Conservation (phyloP, 2,888 invertebrate species). For the Tachina fera region DNA sequence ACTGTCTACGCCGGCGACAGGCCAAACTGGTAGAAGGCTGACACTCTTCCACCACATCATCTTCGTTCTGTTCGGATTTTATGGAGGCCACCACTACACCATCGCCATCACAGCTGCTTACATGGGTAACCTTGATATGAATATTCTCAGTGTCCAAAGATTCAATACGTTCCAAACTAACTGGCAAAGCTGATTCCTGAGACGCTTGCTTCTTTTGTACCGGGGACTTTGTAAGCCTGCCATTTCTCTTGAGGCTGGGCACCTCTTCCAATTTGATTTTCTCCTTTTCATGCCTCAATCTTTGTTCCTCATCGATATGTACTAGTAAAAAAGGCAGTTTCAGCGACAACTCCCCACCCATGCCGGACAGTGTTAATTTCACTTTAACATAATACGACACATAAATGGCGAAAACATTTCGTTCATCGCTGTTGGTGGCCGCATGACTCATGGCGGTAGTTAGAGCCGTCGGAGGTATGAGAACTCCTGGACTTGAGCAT, state of each 20-base stretch:
- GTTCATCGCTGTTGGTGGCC: conserved; percentile 86
- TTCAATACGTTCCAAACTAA: conserved; percentile 77
- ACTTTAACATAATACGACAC: conserved; percentile 96
- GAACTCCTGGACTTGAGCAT: conserved; percentile 74
- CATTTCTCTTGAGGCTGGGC: conserved; percentile 74
- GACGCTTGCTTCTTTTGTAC: background rate
- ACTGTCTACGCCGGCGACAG: conserved; percentile 74
- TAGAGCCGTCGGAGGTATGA: conserved; percentile 70
- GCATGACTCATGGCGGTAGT: conserved; percentile 73
- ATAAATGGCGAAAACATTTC: conserved; percentile 95
- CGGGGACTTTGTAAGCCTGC: conserved; percentile 57
- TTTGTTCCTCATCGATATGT: conserved; percentile 83
- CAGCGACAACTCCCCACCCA: conserved; percentile 91
- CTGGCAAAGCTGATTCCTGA: conserved; percentile 33
- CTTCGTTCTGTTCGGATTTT: conserved; percentile 14
- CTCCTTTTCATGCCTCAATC: conserved; percentile 57
- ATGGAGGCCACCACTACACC: conserved; percentile 1
- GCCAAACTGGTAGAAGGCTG: conserved; percentile 42
- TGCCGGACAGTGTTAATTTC: conserved; percentile 90
- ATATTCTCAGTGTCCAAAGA: conserved; percentile 76
- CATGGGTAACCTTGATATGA: conserved; percentile 71
- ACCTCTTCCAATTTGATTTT: conserved; percentile 76
- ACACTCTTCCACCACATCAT: conserved; percentile 38
- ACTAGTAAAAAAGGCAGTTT: conserved; percentile 92
- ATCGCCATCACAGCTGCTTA: conserved; percentile 50